Evolutionary conservation across 1,140 invertebrate genomes (phyloP).

Genomic region (Heterodera schachtii): DNA sequence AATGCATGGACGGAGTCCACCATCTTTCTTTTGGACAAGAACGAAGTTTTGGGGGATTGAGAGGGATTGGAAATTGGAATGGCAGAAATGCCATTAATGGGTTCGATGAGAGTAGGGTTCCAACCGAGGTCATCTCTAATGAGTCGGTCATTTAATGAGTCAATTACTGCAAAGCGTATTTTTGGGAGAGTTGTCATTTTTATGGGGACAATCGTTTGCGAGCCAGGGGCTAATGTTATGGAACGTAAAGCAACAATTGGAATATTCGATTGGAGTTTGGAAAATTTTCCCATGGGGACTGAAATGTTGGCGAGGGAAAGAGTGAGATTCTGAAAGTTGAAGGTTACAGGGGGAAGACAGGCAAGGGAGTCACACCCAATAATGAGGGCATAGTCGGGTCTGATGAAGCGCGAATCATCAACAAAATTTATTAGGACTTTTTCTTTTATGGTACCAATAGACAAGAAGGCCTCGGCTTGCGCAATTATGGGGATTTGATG

Average conservation of each 20-base stretch:
- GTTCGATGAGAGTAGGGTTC: neutral
- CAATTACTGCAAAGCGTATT: neutral
- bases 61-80: no score
- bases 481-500: no score
- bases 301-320: neutral
- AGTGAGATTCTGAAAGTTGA: no score
- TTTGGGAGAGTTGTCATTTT: neutral
- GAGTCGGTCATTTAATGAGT: neutral
- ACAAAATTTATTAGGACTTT: no score
- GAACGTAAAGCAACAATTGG: neutral
- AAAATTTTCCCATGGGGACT: neutral
- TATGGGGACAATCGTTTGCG: neutral
- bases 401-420: no score
- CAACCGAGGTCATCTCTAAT: neutral
- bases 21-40: conserved; percentile 15
- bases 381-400: no score
- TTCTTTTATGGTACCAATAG: no score
- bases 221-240: neutral
- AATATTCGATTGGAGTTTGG: neutral
- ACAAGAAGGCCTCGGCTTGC: no score
- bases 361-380: no score
- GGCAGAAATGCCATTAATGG: neutral
- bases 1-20: conserved; percentile 60
- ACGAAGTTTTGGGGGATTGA: neutral
- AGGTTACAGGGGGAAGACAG: no score